These are phyloP conservation scores for Dasypus novemcinctus DNA, from an alignment of 2,113 vertebrate genomes.

Conservation along the genomic window DNA sequence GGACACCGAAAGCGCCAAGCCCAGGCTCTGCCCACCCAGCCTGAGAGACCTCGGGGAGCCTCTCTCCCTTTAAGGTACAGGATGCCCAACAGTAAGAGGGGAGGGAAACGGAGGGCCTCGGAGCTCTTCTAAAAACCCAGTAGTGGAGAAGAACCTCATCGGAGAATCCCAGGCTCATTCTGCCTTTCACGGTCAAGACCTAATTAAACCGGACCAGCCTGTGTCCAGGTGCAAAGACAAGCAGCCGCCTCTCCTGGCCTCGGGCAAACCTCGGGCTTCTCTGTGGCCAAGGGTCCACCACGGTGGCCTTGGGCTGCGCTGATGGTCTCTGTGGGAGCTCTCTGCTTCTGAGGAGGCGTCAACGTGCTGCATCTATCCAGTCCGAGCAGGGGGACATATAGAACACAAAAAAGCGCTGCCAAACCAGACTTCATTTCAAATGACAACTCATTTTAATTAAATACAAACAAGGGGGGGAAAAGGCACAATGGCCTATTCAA, in stretches of 20 bases:
- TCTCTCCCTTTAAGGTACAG: background rate
- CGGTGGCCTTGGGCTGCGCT: background rate
- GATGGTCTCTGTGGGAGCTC: background rate
- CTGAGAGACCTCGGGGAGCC: background rate
- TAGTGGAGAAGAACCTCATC: background rate
- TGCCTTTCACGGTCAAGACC: background rate
- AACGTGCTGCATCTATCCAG: background rate
- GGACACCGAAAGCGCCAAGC: background rate
- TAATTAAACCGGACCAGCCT: background rate
- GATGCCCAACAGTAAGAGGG: background rate
- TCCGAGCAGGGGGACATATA: background rate
- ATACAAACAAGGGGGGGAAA: slow-evolving; percentile 81
- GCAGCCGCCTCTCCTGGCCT: slow-evolving; percentile 66
- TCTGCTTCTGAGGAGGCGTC: background rate
- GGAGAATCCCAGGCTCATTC: background rate
- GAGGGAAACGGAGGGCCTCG: background rate
- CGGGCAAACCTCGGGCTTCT: background rate
- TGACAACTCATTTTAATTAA: slow-evolving; percentile 83
- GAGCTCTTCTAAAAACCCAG: background rate
- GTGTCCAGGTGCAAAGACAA: background rate
- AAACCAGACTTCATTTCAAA: slow-evolving; percentile 52
- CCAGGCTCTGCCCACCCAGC: background rate
- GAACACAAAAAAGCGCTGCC: background rate
- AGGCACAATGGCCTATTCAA: slow-evolving; percentile 87
- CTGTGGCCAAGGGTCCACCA: background rate